Conservation (phyloP, 2,797 vertebrate species). For the Coreius guichenoti region DNA sequence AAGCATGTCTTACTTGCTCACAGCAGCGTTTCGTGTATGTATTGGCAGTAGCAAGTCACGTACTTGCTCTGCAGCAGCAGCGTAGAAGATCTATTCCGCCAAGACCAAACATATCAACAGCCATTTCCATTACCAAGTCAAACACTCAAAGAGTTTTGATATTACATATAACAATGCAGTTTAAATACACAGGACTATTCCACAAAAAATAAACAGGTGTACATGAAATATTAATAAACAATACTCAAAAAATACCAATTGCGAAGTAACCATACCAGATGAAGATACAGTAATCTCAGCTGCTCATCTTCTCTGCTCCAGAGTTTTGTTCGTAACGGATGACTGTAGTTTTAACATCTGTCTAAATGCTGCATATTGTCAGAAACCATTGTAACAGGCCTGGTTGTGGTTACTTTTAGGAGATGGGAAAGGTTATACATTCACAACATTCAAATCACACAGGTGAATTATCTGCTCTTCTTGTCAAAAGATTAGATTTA, state of each 20-base stretch:
- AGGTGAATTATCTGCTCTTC: conserved; percentile 73
- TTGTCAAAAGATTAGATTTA: conserved; percentile 71
- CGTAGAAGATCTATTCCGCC: not conserved
- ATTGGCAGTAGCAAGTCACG: not conserved
- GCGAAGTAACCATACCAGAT: not conserved
- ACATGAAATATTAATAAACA: not conserved
- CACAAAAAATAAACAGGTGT: not conserved
- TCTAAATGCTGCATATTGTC: conserved; percentile 10
- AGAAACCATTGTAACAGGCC: not conserved
- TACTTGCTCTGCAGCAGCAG: not conserved
- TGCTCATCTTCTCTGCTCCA: not conserved
- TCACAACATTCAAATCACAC: conserved; percentile 62
- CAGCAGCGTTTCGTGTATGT: not conserved
- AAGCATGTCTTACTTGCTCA: too few species aligned
- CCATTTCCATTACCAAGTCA: not conserved
- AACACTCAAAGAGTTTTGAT: not conserved
- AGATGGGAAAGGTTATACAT: conserved; percentile 18
- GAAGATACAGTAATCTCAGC: not conserved
- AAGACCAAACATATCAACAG: not conserved
- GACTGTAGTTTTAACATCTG: not conserved
- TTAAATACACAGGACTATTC: not conserved
- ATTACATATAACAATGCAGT: not conserved
- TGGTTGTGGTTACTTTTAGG: conserved; percentile 7
- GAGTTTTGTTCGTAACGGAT: not conserved
- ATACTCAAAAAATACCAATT: not conserved